phyloP scores from a whole-genome alignment of 2,113 vertebrate genomes.

The Furnarius figulus region DNA sequence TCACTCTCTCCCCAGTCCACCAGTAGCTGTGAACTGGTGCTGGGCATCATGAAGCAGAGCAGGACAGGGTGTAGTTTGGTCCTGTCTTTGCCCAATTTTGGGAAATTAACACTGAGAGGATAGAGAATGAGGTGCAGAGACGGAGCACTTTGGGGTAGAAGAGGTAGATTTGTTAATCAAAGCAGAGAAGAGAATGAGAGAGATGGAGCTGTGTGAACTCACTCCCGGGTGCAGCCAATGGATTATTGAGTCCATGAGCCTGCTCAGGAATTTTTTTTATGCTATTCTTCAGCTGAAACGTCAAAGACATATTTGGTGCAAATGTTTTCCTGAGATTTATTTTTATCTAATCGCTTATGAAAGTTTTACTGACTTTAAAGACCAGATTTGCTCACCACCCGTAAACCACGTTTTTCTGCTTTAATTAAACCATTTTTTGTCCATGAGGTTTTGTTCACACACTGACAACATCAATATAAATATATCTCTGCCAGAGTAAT shows the following conservation, averaged over 20 bases:
- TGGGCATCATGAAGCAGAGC: rapidly evolving
- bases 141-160: neutral
- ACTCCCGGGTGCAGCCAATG: neutral
- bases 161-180: neutral
- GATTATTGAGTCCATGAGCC: neutral
- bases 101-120: rapidly evolving
- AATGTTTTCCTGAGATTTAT: neutral
- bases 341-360: neutral
- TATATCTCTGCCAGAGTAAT: neutral
- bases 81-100: neutral
- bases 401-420: neutral
- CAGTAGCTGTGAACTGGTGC: neutral
- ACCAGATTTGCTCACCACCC: neutral
- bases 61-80: rapidly evolving
- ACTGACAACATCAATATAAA: neutral
- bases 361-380: neutral
- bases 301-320: neutral
- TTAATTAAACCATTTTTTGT: neutral
- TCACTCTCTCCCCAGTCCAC: neutral
- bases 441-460: constrained; percentile 16
- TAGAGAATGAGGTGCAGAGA: neutral
- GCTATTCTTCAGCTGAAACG: neutral
- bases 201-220: neutral
- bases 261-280: neutral
- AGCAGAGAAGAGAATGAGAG: neutral